phyloP scores from a whole-genome alignment of 2,797 vertebrate species.

The Epinephelus malabaricus region DNA sequence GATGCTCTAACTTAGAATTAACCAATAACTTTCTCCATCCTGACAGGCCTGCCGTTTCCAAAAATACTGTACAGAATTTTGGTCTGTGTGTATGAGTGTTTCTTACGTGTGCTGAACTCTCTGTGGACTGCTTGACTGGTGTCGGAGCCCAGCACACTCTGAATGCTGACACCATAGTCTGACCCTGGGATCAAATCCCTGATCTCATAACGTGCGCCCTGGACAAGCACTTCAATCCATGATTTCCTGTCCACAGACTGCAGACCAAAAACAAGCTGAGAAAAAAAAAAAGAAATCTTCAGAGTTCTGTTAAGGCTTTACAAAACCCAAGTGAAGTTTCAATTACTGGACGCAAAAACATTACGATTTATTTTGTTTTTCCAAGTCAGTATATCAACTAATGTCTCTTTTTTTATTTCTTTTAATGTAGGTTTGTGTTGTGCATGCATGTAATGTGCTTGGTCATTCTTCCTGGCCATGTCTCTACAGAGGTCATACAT shows the following conservation, averaged over 20 bases:
- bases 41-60: not conserved
- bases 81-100: constrained; percentile 18
- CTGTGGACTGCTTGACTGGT: constrained; percentile 79
- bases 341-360: not conserved
- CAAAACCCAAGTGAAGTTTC: not conserved
- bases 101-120: constrained; percentile 89
- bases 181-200: constrained; percentile 87
- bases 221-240: constrained; percentile 64
- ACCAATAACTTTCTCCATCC: not conserved
- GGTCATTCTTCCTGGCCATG: constrained; percentile 72
- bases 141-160: constrained; percentile 86
- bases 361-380: not conserved
- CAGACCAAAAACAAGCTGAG: constrained; percentile 83
- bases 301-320: not conserved
- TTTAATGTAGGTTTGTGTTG: constrained; percentile 19
- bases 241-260: constrained; percentile 68
- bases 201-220: constrained; percentile 80
- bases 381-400: not conserved
- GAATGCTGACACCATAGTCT: constrained; percentile 88
- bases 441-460: constrained; percentile 50
- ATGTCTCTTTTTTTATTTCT: constrained; percentile 3
- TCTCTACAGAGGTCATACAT: constrained; percentile 85
- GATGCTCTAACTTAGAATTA: constrained; percentile 3
- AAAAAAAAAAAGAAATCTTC: not conserved
- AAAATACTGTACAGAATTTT: not conserved